Evolutionary conservation across 1,140 invertebrate species (phyloP).

Genomic region (Wiebesia pumilae): DNA sequence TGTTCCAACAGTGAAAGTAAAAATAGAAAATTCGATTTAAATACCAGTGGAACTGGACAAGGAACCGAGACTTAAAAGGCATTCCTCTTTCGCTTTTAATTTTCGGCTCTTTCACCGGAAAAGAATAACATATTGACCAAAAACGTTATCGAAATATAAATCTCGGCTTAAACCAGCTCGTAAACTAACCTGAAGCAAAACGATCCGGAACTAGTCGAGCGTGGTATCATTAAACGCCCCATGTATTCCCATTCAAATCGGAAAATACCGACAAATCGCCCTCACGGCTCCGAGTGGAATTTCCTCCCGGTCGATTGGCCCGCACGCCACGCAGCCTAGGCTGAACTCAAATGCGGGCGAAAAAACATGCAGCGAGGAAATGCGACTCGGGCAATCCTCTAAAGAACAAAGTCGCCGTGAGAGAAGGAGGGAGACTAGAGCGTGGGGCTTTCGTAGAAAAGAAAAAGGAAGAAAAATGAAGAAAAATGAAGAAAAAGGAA

Average conservation of each 20-base stretch:
- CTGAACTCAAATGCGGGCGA: no score
- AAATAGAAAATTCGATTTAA: neutral
- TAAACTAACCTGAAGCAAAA: neutral
- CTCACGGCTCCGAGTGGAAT: no score
- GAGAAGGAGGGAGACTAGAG: no score
- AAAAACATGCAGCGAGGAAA: neutral
- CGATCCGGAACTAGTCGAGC: conserved; percentile 10
- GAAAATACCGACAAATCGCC: no score
- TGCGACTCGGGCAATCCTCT: neutral
- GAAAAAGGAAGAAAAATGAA: neutral
- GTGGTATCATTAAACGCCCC: neutral
- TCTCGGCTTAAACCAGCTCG: neutral
- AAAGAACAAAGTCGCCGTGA: neutral
- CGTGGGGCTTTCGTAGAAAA: conserved; percentile 20
- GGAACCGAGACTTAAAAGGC: neutral
- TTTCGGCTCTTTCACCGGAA: neutral
- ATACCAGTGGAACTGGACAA: neutral
- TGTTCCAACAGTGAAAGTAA: neutral
- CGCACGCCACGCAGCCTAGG: no score
- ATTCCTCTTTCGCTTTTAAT: conserved; percentile 1
- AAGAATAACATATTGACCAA: conserved; percentile 9
- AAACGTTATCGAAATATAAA: neutral
- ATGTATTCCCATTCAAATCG: neutral
- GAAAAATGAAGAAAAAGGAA: no score
- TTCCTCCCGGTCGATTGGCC: no score